Evolutionary conservation across 2,888 invertebrate species (phyloP).

Genomic region (Julus scanicus): DNA sequence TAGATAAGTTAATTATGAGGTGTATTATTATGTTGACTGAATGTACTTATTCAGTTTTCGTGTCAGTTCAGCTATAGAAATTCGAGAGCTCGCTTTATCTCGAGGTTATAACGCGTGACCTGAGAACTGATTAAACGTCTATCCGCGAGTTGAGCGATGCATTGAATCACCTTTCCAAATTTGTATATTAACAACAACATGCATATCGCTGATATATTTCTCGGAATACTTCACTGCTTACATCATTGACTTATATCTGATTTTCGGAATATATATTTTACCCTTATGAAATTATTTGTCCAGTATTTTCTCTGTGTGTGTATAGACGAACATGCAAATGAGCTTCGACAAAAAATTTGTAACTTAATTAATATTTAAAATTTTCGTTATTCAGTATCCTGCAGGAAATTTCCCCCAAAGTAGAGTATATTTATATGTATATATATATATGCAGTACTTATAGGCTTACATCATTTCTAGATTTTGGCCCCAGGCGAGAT

Average conservation of each 20-base stretch:
- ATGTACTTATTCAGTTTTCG: background rate
- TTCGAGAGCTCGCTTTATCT: background rate
- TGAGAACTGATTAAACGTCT: background rate
- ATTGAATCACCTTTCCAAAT: background rate
- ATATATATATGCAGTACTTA: too few species aligned
- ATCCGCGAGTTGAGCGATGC: background rate
- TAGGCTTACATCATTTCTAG: too few species aligned
- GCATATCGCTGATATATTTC: too few species aligned
- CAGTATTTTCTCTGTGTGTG: too few species aligned
- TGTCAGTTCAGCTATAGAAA: background rate
- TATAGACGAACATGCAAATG: too few species aligned
- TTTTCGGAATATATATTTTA: too few species aligned
- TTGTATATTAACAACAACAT: background rate
- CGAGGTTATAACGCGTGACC: background rate
- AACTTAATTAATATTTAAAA: too few species aligned
- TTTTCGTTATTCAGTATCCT: too few species aligned
- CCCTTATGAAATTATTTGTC: too few species aligned
- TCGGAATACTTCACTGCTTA: background rate
- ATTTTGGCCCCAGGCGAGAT: background rate
- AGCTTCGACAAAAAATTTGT: too few species aligned
- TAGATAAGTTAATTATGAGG: constrained; percentile 10
- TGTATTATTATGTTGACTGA: background rate
- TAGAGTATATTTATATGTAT: too few species aligned
- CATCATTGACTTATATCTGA: background rate
- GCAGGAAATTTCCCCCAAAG: too few species aligned